Base-by-base conservation (phyloP, 2,888 invertebrate genomes). In the Nemotelus pantherinus region DNA sequence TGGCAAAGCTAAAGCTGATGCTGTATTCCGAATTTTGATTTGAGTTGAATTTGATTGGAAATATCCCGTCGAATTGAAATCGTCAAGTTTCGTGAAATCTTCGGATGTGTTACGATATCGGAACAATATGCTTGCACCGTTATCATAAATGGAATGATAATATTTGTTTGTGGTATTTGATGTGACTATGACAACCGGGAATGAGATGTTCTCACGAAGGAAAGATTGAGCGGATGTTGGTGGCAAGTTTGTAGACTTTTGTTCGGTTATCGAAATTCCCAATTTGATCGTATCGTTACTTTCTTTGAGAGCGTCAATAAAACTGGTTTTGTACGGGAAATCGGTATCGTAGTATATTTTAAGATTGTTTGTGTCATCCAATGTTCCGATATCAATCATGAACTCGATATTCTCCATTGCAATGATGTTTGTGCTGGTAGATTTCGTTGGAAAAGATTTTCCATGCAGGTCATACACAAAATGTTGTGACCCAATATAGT, bases 401-500 rank as follows among this genome's bases (percentile, higher is more conserved):
- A 92, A 87, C 55, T 87, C 88, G 74, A 94, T 89, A 82, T 91
- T 89, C 2, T 90, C 87, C 1, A 91, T 85, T 9, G 82, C 81
- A 45, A 87, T 85, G 0, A 85, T 84, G 41, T 83, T 79, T 5
- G 82, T 84, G 2, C 74, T 79, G 0, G 85, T 83, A 25, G 82
- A 81, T 25, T 80, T 81, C 3, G 84, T 80, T 0, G 95, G 94
- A 88, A 95, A 95, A 48, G 25, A 41, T 0, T 90, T 90, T 2
- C 89, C 86, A 44, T 90, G 88, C 88, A 99, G 90, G 83, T 98
- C 97, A 84, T 93, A 97, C 0, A 97, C 93, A 80, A 97, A 89
- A 70, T 97, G 90, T 86, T 96, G 95, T 0, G 98, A 99, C 0
- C 99, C 99, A 83, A 99, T 97, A 85, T 98, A 98, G 87, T 98